A percentile compares a stretch with the other conserved stretches of the same genome.
phyloP scores from a whole-genome alignment of 2,113 vertebrate species.

The Neolamprologus brichardi region DNA sequence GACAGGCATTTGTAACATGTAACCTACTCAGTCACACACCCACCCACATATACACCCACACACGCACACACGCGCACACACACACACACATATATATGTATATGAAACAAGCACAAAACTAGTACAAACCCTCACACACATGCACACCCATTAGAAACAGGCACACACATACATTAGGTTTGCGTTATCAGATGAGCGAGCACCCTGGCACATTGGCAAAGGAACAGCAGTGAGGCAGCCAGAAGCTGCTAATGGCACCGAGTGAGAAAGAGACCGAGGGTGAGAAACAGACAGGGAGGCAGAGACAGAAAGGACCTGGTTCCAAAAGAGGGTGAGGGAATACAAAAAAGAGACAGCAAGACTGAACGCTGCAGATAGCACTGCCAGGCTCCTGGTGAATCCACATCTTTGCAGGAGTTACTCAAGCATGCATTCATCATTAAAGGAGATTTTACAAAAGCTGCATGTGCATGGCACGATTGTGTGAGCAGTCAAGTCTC shows the following conservation, averaged over 20 bases:
- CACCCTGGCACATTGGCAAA: constrained; percentile 44
- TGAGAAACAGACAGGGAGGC: constrained; percentile 28
- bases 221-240: constrained; percentile 33
- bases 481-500: background rate
- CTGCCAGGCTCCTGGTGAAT: background rate
- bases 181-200: constrained; percentile 40
- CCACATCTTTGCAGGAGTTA: background rate
- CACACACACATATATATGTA: fast-evolving
- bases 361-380: constrained; percentile 19
- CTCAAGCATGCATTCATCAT: constrained; percentile 6
- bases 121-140: background rate
- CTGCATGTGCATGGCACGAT: background rate
- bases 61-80: too few relatives aligned
- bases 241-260: constrained; percentile 54
- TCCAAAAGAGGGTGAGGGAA: constrained; percentile 19
- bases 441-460: background rate
- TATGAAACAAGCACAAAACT: background rate
- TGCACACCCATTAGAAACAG: background rate
- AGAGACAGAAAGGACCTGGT: background rate
- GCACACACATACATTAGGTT: constrained; percentile 1
- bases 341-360: constrained; percentile 5
- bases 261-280: constrained; percentile 41
- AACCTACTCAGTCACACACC: background rate
- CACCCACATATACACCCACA: background rate
- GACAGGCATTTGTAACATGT: constrained; percentile 54